These are phyloP conservation scores for Bathynomus jamesi DNA, from an alignment of 1,140 invertebrate species.

Conservation along the genomic window DNA sequence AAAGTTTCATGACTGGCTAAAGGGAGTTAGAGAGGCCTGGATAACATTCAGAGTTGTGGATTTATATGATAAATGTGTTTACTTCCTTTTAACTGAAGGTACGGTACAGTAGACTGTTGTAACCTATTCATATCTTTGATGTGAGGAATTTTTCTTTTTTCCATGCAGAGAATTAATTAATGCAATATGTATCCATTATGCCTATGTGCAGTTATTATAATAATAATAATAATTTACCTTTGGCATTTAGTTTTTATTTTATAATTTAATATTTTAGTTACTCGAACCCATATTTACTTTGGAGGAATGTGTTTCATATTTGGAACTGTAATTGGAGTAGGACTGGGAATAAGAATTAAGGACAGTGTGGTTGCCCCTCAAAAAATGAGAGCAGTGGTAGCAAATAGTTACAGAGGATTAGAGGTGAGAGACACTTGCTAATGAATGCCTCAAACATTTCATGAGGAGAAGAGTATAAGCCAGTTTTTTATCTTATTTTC, in stretches of 20 bases:
- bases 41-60: neutral
- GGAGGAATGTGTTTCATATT: conserved; percentile 27
- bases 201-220: neutral
- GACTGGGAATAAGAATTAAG: conserved; percentile 24
- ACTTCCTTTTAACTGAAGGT: neutral
- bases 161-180: neutral
- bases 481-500: neutral
- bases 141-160: neutral
- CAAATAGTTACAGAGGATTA: conserved; percentile 26
- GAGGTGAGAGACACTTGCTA: conserved; percentile 17
- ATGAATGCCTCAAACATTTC: no score
- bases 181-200: neutral
- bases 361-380: conserved; percentile 30
- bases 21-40: neutral
- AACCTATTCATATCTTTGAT: neutral
- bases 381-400: conserved; percentile 34
- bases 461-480: neutral
- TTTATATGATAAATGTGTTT: neutral
- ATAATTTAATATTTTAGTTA: conserved; percentile 15
- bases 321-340: conserved; percentile 20
- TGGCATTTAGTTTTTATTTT: neutral
- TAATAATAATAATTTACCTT: neutral
- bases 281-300: conserved; percentile 32
- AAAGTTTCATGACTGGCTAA: neutral
- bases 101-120: neutral